Conservation (phyloP, 92 coral and sea anemone species). For the Blastomussa wellsi region DNA sequence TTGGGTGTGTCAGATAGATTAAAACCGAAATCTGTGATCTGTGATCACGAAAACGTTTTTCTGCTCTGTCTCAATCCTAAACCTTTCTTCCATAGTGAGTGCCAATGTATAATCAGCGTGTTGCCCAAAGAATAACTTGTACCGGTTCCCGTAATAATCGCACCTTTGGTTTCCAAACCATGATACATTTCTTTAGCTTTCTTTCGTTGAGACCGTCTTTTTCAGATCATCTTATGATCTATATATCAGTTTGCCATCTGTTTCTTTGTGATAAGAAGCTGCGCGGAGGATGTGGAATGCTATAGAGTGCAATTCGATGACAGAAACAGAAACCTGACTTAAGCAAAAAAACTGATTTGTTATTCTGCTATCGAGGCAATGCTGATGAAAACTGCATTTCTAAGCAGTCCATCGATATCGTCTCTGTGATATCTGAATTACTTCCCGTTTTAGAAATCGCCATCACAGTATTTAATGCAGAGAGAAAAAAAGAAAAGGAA, state of each 20-base stretch:
- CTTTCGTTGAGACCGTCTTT: background rate
- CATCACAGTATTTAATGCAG: too few relatives aligned
- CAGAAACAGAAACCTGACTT: background rate
- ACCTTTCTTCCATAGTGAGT: too few relatives aligned
- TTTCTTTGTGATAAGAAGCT: slow-evolving; percentile 13
- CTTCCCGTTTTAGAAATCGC: background rate
- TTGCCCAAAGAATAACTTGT: background rate
- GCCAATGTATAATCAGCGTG: too few relatives aligned
- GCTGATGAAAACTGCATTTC: background rate
- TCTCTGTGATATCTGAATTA: background rate
- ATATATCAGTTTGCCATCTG: slow-evolving; percentile 25
- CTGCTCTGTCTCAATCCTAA: background rate
- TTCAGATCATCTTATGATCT: background rate
- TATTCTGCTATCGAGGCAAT: background rate
- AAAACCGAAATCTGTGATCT: background rate
- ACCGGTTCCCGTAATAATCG: background rate
- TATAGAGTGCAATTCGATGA: background rate
- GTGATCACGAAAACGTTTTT: background rate
- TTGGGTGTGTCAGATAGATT: background rate
- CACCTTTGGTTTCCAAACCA: background rate
- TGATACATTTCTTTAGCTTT: background rate
- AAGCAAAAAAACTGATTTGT: background rate
- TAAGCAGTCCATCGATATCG: background rate
- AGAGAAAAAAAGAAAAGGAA: too few relatives aligned
- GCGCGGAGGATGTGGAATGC: background rate